Conservation (phyloP, 2,888 invertebrate species). For the Agonopterix arenella region DNA sequence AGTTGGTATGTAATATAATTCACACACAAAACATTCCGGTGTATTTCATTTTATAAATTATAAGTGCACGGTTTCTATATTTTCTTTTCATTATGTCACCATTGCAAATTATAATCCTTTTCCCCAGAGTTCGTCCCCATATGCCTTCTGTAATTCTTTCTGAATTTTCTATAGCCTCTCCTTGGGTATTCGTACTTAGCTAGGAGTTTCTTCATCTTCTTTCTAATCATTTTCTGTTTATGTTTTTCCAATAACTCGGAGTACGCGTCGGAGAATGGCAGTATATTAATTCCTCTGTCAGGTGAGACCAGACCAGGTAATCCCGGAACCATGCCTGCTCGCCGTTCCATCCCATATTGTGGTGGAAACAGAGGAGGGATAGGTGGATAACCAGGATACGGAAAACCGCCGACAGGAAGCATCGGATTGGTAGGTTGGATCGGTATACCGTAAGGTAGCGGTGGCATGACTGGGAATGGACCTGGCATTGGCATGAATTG, state of each 20-base stretch:
- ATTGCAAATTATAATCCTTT: too few species aligned
- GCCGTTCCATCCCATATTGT: not conserved
- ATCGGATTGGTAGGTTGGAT: slow-evolving; percentile 2
- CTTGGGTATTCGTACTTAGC: too few species aligned
- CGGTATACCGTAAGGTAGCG: slow-evolving; percentile 4
- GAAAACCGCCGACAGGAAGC: not conserved
- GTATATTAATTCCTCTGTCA: slow-evolving; percentile 56
- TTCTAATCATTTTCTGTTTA: slow-evolving; percentile 44
- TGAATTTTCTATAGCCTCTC: too few species aligned
- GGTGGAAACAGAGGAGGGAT: not conserved
- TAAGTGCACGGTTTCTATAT: too few species aligned
- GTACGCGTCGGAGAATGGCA: slow-evolving; percentile 61
- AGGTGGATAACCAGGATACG: not conserved
- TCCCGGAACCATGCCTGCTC: slow-evolving; percentile 46
- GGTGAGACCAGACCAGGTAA: slow-evolving; percentile 44
- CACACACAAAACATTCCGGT: too few species aligned
- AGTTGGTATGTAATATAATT: too few species aligned
- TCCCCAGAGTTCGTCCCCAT: too few species aligned
- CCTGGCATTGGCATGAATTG: slow-evolving; percentile 6
- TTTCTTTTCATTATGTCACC: too few species aligned
- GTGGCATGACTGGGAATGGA: slow-evolving; percentile 4
- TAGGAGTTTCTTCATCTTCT: not conserved
- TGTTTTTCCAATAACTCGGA: slow-evolving; percentile 50
- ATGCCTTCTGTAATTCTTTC: too few species aligned
- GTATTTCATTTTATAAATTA: too few species aligned